These are phyloP conservation scores for Acanthiza pusilla DNA, from an alignment of 2,797 vertebrate genomes.

Conservation along the genomic window DNA sequence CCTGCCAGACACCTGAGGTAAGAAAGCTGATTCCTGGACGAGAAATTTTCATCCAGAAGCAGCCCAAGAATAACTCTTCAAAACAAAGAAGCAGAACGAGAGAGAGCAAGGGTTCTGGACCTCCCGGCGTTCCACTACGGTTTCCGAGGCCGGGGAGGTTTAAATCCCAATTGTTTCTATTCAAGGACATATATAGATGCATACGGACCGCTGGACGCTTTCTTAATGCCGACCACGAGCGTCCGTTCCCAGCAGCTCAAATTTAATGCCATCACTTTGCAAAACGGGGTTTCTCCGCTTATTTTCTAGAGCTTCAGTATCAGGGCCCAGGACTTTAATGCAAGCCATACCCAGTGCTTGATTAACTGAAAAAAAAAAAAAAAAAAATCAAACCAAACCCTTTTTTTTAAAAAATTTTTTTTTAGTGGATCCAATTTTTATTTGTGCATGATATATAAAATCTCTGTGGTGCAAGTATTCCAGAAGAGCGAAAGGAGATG, in stretches of 20 bases:
- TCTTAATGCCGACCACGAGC: not conserved
- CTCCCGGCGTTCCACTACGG: accelerated
- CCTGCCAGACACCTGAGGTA: not conserved
- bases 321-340: not conserved
- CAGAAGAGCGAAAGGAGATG: not conserved
- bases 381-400: accelerated
- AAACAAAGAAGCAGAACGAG: not conserved
- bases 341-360: not conserved
- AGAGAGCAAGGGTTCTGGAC: not conserved
- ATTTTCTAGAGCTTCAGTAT: not conserved
- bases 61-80: not conserved
- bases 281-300: not conserved
- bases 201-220: not conserved
- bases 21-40: not conserved
- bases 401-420: not conserved
- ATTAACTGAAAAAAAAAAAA: not conserved
- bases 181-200: not conserved
- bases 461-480: not conserved
- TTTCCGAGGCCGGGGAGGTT: not conserved
- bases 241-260: not conserved
- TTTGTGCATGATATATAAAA: not conserved
- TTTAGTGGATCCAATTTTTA: not conserved
- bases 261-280: not conserved
- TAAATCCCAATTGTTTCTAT: not conserved
- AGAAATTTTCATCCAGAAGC: not conserved